phyloP scores from a whole-genome alignment of 2,797 vertebrate genomes.

The Avahi laniger region DNA sequence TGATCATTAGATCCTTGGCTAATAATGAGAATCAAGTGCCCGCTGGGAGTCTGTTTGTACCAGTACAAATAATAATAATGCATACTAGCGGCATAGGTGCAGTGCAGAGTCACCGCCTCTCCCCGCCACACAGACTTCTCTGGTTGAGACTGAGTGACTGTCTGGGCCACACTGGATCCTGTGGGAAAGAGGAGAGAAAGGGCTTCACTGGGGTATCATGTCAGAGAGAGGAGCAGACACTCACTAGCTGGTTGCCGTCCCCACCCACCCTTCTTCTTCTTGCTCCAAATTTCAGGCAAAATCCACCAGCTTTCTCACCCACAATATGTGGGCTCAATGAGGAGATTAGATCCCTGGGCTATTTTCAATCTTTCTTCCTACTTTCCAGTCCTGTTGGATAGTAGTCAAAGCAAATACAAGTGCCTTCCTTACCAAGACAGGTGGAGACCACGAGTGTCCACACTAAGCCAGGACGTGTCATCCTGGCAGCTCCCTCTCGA shows the following conservation, averaged over 20 bases:
- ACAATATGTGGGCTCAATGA: background rate
- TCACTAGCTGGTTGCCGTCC: background rate
- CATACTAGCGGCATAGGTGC: rapidly evolving
- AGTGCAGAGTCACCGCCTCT: background rate
- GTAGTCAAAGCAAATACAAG: background rate
- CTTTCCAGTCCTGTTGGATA: background rate
- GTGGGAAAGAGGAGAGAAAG: background rate
- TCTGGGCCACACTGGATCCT: conserved; percentile 9
- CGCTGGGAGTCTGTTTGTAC: conserved; percentile 25
- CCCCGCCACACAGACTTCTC: background rate
- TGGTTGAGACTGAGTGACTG: conserved; percentile 44
- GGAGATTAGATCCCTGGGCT: background rate
- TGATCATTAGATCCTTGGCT: background rate
- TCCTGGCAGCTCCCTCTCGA: background rate
- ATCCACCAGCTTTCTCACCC: background rate
- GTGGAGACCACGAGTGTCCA: background rate
- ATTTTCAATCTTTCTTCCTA: background rate
- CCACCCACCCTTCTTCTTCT: background rate
- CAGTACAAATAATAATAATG: conserved; percentile 50
- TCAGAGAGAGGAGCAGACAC: background rate
- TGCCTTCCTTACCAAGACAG: conserved; percentile 54
- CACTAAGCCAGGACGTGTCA: background rate
- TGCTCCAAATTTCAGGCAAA: background rate
- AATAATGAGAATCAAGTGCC: conserved; percentile 23
- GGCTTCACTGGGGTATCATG: rapidly evolving